A percentile compares a stretch with the other conserved stretches of the same genome.
Evolutionary conservation across 2,888 invertebrate genomes (phyloP).

Genomic region (Pachydiplax longipennis): DNA sequence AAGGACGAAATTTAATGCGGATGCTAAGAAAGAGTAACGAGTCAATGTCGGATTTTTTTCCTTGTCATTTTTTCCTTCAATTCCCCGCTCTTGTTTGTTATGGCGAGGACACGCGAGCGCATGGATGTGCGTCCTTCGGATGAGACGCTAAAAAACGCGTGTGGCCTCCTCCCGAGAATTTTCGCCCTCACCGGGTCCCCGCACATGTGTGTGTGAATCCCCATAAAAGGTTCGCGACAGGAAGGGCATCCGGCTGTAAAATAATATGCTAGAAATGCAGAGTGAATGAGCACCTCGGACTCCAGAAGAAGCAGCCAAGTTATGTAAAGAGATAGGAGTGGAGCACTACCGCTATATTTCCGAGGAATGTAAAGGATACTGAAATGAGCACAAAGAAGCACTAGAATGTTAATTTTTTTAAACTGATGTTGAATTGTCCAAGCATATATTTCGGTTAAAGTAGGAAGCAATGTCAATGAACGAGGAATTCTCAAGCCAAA

Average conservation of each 20-base stretch:
- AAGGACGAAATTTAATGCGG: too few relatives aligned
- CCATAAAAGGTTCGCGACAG: background rate
- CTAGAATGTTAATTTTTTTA: too few relatives aligned
- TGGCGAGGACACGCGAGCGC: background rate
- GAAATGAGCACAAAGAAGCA: too few relatives aligned
- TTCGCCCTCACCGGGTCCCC: background rate
- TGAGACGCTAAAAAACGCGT: background rate
- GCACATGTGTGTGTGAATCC: background rate
- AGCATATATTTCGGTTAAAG: too few relatives aligned
- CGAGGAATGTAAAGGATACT: too few relatives aligned
- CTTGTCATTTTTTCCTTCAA: background rate
- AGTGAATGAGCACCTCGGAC: background rate
- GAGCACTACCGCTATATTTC: background rate
- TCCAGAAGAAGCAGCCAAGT: background rate
- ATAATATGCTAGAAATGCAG: conserved; percentile 1
- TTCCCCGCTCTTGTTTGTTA: background rate
- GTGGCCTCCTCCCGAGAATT: background rate
- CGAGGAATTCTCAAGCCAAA: too few relatives aligned
- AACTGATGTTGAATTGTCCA: too few relatives aligned
- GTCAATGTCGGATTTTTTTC: background rate
- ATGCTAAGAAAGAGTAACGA: too few relatives aligned
- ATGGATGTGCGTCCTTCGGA: background rate
- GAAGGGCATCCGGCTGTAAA: background rate
- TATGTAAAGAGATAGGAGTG: background rate
- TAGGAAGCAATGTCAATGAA: too few relatives aligned